phyloP scores from a whole-genome alignment of 64 coral and sea anemone species.

The Trachythela sp. region DNA sequence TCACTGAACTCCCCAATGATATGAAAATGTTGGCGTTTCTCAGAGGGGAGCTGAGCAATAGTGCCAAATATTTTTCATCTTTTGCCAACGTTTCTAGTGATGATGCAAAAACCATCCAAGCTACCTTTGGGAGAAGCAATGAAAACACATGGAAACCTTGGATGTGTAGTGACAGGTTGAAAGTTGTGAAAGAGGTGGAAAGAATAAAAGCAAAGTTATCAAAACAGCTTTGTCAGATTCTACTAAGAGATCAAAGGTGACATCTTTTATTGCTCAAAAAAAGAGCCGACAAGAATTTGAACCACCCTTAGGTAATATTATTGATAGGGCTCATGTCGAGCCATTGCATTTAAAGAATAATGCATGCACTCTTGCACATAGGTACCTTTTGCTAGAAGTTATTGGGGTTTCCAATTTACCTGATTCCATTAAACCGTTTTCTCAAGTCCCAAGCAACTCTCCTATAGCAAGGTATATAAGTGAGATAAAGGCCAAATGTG shows the following conservation, averaged over 20 bases:
- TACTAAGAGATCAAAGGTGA: too few species aligned
- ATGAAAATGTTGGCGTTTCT: slow-evolving; percentile 41
- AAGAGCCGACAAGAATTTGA: not conserved
- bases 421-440: slow-evolving; percentile 14
- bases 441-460: not conserved
- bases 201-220: too few species aligned
- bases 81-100: slow-evolving; percentile 36
- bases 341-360: slow-evolving; percentile 31
- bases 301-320: too few species aligned
- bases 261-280: too few species aligned
- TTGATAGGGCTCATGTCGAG: slow-evolving; percentile 23
- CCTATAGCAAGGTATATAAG: slow-evolving; percentile 11
- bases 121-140: not conserved
- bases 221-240: too few species aligned
- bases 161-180: too few species aligned
- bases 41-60: slow-evolving; percentile 1
- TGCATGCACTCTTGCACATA: slow-evolving; percentile 25
- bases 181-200: not conserved
- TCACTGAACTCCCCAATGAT: slow-evolving; percentile 34
- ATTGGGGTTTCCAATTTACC: too few species aligned
- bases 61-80: too few species aligned
- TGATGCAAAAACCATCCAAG: slow-evolving; percentile 16
- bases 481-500: slow-evolving; percentile 3
- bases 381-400: not conserved
- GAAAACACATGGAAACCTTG: slow-evolving; percentile 32